Percentiles rank a stretch among this genome's conserved stretches.
These are phyloP conservation scores for Penelope pileata DNA, from an alignment of 2,113 vertebrate species.

Conservation along the genomic window DNA sequence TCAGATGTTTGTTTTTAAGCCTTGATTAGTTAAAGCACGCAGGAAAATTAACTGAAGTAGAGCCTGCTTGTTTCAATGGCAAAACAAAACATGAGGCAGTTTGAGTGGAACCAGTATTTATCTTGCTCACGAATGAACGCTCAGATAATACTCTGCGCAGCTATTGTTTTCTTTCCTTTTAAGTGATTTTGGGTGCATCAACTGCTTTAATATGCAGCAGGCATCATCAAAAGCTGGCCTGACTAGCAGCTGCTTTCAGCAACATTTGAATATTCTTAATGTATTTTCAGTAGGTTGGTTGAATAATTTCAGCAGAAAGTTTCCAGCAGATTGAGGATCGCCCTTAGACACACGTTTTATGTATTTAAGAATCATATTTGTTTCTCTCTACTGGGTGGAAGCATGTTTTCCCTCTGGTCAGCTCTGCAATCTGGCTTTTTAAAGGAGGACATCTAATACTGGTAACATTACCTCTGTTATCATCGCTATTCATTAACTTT, in stretches of 20 bases:
- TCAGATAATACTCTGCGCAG: background rate
- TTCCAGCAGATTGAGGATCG: background rate
- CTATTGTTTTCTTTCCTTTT: conserved; percentile 10
- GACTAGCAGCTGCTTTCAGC: background rate
- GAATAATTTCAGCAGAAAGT: conserved; percentile 22
- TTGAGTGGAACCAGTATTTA: conserved; percentile 1
- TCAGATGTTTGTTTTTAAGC: background rate
- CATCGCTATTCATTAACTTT: background rate
- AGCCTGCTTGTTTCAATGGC: background rate
- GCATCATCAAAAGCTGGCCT: background rate
- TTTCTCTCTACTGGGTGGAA: background rate
- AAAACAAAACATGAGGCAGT: background rate
- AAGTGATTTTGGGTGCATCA: background rate
- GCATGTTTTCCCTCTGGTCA: background rate
- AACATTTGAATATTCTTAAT: background rate
- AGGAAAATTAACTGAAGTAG: conserved; percentile 4
- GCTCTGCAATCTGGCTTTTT: background rate
- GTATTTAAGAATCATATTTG: background rate
- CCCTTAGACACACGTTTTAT: background rate
- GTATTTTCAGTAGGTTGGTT: conserved; percentile 6
- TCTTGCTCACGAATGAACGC: background rate
- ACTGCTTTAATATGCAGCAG: background rate
- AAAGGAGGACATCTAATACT: background rate
- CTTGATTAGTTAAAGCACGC: conserved; percentile 3
- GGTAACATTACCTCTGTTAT: rapidly evolving